Conservation (phyloP, 1,140 invertebrate genomes). For the Lepidurus couesii region DNA sequence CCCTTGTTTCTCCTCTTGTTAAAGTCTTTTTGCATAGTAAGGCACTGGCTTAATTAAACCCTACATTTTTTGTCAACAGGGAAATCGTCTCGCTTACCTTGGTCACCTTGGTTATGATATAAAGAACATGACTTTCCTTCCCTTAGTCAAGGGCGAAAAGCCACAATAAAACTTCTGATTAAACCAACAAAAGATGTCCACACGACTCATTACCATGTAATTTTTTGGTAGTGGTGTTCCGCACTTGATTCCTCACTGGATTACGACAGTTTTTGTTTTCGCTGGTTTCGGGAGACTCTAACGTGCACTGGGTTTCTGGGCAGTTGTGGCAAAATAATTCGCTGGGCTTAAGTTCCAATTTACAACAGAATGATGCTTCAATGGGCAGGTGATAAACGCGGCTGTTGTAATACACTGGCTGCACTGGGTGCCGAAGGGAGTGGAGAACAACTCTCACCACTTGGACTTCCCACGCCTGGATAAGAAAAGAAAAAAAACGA, state of each 20-base stretch:
- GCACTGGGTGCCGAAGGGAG: not conserved
- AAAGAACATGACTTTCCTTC: not conserved
- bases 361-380: not conserved
- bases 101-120: constrained; percentile 6
- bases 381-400: constrained; percentile 9
- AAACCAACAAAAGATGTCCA: not conserved
- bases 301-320: constrained; percentile 17
- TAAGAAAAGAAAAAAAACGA: not conserved
- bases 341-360: not conserved
- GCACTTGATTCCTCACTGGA: not conserved
- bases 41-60: constrained; percentile 11
- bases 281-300: not conserved
- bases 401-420: constrained; percentile 1
- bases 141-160: not conserved
- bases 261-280: not conserved
- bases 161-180: not conserved
- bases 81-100: not conserved
- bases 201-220: not conserved
- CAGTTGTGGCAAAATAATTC: not conserved
- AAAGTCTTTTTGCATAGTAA: constrained; percentile 3
- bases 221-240: not conserved
- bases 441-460: constrained; percentile 1
- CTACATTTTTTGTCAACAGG: not conserved
- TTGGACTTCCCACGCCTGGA: not conserved
- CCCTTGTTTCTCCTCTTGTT: not conserved